Evolutionary conservation across 1,140 invertebrate genomes (phyloP), one percentile per base, ranked within the genome.

Genomic region (Bombus affinis): DNA sequence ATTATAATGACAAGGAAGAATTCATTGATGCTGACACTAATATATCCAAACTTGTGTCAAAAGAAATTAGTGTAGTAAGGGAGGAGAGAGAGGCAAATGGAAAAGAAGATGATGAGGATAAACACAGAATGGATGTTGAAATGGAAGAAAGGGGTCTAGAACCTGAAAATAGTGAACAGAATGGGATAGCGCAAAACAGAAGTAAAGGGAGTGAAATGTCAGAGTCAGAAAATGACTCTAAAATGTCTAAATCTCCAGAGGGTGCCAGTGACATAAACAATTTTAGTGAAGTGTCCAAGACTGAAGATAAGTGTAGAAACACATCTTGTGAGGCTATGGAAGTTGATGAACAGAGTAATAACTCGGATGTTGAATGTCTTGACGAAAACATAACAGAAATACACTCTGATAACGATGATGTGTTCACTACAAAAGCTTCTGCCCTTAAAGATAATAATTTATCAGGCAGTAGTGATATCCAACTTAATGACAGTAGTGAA

Each of bases 281-380:
- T 92, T 86, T 88, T 90, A 92, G 93, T 94, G 88, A 94, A 86
- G 92, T 93, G 88, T 93, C 92, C 86, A 90, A 92, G 88, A 91
- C 79, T 74, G 87, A 92, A 37, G 86, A 82, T 42, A 79, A 91
- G 90, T 93, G 92, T 86, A 80, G 88, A 86, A 92, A 85, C 44
- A 76, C 83, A 90, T 88, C 88, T 75, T 79, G 76, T 88, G 93
- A 94, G 44, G 32, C 89, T 37, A 95, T 95, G 94, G 94, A 95
- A 28, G 88, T 95, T 75, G 94, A 95, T 39, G 90, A 88, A 75
- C 89, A 92, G 22, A 93, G 93, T 86, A 95, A 94, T 71, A 93
- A 93, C 15, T 95, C 94, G 0, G 94, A 95, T 47, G 88, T 95
- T 28, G 94, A 95, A 81, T 95, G 94, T 88, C 83, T 95, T 5